Evolutionary conservation across 2,113 vertebrate species (phyloP).

Genomic region (Leptobrachium leishanense): DNA sequence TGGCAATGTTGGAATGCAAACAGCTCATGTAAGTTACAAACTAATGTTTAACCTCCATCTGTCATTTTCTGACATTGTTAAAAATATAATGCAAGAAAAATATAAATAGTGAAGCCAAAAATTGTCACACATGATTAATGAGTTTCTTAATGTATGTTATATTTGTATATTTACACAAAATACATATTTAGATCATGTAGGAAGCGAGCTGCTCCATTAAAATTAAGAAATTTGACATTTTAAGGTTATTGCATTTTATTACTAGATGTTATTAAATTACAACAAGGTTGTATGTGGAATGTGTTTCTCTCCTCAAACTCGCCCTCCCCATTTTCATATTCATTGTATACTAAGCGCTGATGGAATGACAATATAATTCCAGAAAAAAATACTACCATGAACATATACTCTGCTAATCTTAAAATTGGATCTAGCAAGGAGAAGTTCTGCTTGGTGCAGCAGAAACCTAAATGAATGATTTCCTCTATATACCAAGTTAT

Average conservation of each 20-base stretch:
- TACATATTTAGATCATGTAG: constrained; percentile 21
- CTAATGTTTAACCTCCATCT: constrained; percentile 41
- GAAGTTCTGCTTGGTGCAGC: no score
- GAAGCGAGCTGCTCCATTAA: neutral
- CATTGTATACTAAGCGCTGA: neutral
- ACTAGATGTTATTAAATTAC: neutral
- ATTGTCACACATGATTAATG: constrained; percentile 46
- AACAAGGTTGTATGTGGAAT: neutral
- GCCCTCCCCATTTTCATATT: neutral
- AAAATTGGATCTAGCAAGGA: no score
- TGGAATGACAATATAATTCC: no score
- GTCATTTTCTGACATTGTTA: constrained; percentile 41
- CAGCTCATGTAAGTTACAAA: constrained; percentile 26
- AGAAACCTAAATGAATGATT: no score
- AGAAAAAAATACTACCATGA: no score
- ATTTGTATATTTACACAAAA: constrained; percentile 38
- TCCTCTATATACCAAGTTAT: no score
- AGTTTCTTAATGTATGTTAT: constrained; percentile 34
- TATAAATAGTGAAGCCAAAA: constrained; percentile 23
- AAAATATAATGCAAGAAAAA: constrained; percentile 42
- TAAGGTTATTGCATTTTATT: neutral
- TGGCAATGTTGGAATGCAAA: constrained; percentile 13
- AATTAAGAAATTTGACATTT: neutral
- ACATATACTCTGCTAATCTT: no score
- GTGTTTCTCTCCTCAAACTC: neutral